Evolutionary conservation across 1,140 invertebrate genomes (phyloP), one percentile per base, ranked within the genome.

Genomic region (Eumeta japonica): DNA sequence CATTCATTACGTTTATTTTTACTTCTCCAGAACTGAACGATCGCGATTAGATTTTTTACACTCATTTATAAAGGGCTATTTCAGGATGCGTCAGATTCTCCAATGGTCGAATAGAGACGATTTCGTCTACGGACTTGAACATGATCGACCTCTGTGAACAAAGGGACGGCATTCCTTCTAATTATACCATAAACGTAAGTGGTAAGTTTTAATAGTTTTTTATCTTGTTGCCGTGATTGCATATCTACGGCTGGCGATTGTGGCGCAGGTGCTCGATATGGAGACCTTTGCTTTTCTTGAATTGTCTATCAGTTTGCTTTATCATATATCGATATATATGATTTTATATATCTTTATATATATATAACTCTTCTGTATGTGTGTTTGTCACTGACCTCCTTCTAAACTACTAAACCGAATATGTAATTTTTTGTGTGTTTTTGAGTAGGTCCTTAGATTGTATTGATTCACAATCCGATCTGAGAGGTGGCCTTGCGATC

Each of bases 111-210:
- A 39, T 61, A 2, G 32, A 50, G 12, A 51, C 35, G 3, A 50
- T 73, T 10, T 55, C 51, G 2, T 45, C 45, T 2, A 57, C 56
- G 2, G 62, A 70, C 41, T 47, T 73, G 3, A 17, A 35, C n/a
- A 50, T 73, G 50, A 42, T 44, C 0, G 51, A 73, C n/a, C 67
- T 71, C 37, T 61, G 51, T 16, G 64, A 68, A 35, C 43, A 41
- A 10, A 17, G 48, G n/a, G 39, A 51, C 9, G 54, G 43, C 24
- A 49, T 70, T 32, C 61, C 64, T 2, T 57, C 54, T n/a, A 49
- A 34, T 15, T 66, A 56, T 33, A 59, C 59, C 2, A 50, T 73
- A 30, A 59, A 59, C 42, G 48, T 65, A 9, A 46, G 31, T 34
- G 55, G 68, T 73, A 57, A 60, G 60, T 62, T 45, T 11, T 3